A percentile compares a stretch with the other conserved stretches of the same genome.
These are phyloP conservation scores for Cnemophilus loriae DNA, from an alignment of 2,113 vertebrate genomes.

Conservation along the genomic window DNA sequence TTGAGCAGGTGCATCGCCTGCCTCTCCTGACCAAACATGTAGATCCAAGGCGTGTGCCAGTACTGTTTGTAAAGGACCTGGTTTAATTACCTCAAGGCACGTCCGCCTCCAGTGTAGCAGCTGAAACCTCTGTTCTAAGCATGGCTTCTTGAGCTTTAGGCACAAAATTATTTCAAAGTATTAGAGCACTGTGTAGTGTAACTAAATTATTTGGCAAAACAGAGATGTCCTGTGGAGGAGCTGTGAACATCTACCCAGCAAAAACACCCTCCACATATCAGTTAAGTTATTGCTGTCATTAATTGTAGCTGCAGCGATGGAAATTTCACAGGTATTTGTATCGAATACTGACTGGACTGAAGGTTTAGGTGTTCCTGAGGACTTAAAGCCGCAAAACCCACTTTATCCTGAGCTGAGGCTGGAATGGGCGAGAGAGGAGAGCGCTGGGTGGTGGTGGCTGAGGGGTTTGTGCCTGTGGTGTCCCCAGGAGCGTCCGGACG, in stretches of 20 bases:
- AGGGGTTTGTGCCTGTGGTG: not conserved
- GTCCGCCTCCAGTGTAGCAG: not conserved
- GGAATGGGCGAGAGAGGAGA: not conserved
- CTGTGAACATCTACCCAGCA: not conserved
- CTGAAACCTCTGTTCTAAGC: not conserved
- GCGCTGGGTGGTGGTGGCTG: accelerated
- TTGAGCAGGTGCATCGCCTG: not conserved
- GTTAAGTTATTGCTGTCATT: not conserved
- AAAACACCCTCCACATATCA: accelerated
- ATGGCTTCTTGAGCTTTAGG: not conserved
- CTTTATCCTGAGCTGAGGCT: not conserved
- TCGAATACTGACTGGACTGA: not conserved
- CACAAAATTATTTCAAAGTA: not conserved
- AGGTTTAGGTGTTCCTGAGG: not conserved
- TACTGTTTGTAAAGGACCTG: not conserved
- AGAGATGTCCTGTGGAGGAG: accelerated
- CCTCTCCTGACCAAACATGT: not conserved
- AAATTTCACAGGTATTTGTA: accelerated
- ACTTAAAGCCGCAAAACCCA: accelerated
- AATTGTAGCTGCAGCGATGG: accelerated
- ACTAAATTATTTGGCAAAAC: not conserved
- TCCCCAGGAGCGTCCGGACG: constrained; percentile 83
- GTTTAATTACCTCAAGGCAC: not conserved
- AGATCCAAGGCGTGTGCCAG: not conserved
- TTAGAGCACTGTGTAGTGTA: accelerated